Evolutionary conservation across 2,797 vertebrate genomes (phyloP), one percentile per base, ranked within the genome.

Genomic region (Alauda arvensis): DNA sequence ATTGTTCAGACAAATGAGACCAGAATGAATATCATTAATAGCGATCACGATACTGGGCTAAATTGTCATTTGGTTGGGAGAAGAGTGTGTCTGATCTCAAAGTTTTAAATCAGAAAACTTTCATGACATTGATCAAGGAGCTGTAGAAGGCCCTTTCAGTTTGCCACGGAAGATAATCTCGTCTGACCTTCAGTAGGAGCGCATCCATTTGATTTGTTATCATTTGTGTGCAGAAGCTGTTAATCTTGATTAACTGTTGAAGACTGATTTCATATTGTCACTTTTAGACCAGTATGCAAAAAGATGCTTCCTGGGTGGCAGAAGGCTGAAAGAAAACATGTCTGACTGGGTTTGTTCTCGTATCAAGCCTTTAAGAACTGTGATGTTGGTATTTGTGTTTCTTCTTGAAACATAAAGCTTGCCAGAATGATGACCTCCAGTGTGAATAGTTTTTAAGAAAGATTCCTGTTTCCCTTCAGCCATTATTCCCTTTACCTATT

Each of bases 391-490:
- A 40, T 77, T 66, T 83, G n/a, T 72, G 3, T 28, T 71, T 68
- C 57, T 77, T 77, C 51, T 59, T 49, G 51, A 66, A 71, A 61
- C 48, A 66, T 8, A 55, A 56, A 74, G 51, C 40, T 74, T 80
- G 29, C 17, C 66, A 33, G 59, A 62, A 68, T n/a, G 8, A 80
- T 72, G 42, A 59, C 15, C 28, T 62, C 16, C 8, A 26, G 10
- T 39, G 18, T 24, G 40, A 82, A 31, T 42, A 71, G 42, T 80
- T 70, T 88, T 83, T 88, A 88, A 85, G 71, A 85, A 89, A 77
- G 26, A n/a, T 86, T 93, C 62, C 91, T 81, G n/a, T 84, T 94
- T 85, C 77, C 40, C 23, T 94, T 79, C 70, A 69, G 83, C 65
- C 72, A 34, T 81, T 45, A 24, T 87, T 93, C 74, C 48, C 77